Evolutionary conservation across 1,140 invertebrate genomes (phyloP).

Genomic region (Drosophila pachea): DNA sequence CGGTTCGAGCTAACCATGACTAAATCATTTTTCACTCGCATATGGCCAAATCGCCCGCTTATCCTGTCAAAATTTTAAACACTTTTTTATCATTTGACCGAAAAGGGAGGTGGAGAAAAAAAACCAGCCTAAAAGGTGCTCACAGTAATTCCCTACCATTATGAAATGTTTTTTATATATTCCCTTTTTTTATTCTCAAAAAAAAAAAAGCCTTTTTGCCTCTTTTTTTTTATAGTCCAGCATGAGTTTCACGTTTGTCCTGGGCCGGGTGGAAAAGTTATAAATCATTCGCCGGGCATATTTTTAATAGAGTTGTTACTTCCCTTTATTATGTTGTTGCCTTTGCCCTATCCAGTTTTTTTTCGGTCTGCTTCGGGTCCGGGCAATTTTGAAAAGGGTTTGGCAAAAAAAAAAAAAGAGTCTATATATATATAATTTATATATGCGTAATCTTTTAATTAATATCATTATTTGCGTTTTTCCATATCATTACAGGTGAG

Average conservation of each 20-base stretch:
- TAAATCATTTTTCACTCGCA: slow-evolving; percentile 63
- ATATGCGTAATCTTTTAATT: slow-evolving; percentile 66
- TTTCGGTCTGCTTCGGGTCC: slow-evolving; percentile 11
- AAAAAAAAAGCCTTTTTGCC: slow-evolving; percentile 10
- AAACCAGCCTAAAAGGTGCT: slow-evolving; percentile 46
- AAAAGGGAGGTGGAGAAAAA: slow-evolving; percentile 14
- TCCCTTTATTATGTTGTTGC: slow-evolving; percentile 32
- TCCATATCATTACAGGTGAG: slow-evolving; percentile 58
- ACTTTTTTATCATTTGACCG: slow-evolving; percentile 50
- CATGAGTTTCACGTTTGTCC: slow-evolving; percentile 56
- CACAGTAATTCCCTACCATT: slow-evolving; percentile 65
- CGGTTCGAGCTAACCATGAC: slow-evolving; percentile 7
- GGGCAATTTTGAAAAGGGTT: slow-evolving; percentile 64
- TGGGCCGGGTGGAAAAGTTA: slow-evolving; percentile 46
- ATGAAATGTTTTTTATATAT: slow-evolving; percentile 38
- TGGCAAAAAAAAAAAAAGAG: background rate
- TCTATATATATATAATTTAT: slow-evolving; percentile 22
- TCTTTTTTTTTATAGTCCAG: slow-evolving; percentile 11
- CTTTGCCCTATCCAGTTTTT: background rate
- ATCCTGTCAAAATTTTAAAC: slow-evolving; percentile 66
- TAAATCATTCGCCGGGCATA: slow-evolving; percentile 69
- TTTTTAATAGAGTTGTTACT: slow-evolving; percentile 74
- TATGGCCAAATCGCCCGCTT: slow-evolving; percentile 51
- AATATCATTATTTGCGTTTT: slow-evolving; percentile 57
- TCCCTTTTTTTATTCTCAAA: slow-evolving; percentile 24